Percentiles rank a stretch among this genome's conserved stretches.
Conservation (phyloP, 1,140 invertebrate species). For the Cydia strobilella region DNA sequence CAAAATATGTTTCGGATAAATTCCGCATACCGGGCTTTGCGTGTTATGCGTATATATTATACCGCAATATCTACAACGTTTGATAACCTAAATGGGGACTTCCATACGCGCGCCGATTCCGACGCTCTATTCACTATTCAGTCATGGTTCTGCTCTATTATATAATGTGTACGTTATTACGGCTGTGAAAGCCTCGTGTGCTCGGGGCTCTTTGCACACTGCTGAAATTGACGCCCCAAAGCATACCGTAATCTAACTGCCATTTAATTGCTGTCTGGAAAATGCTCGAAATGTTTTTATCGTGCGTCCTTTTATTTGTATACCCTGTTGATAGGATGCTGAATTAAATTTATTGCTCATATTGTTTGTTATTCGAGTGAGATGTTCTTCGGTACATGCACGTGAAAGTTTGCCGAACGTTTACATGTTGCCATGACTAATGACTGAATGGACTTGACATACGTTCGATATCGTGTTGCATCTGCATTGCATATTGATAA, state of each 20-base stretch:
- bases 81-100: constrained; percentile 5
- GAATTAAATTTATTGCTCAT: background rate
- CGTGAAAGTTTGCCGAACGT: no score
- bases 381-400: background rate
- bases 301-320: constrained; percentile 10
- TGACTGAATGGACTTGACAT: no score
- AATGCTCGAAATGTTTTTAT: constrained; percentile 13
- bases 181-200: constrained; percentile 11
- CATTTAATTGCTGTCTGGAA: constrained; percentile 24
- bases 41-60: background rate
- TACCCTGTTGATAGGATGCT: background rate
- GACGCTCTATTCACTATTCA: constrained; percentile 16
- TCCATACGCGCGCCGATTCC: constrained; percentile 3
- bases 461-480: no score
- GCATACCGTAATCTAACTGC: constrained; percentile 21
- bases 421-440: no score
- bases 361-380: background rate
- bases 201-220: constrained; percentile 3
- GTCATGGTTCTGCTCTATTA: background rate
- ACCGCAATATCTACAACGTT: background rate
- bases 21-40: background rate
- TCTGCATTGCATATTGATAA: no score
- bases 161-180: constrained; percentile 16
- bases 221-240: constrained; percentile 27
- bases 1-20: background rate